Percentiles rank a stretch among this genome's conserved stretches.
phyloP scores from a whole-genome alignment of 2,888 invertebrate species.

The Smittia aterrima region DNA sequence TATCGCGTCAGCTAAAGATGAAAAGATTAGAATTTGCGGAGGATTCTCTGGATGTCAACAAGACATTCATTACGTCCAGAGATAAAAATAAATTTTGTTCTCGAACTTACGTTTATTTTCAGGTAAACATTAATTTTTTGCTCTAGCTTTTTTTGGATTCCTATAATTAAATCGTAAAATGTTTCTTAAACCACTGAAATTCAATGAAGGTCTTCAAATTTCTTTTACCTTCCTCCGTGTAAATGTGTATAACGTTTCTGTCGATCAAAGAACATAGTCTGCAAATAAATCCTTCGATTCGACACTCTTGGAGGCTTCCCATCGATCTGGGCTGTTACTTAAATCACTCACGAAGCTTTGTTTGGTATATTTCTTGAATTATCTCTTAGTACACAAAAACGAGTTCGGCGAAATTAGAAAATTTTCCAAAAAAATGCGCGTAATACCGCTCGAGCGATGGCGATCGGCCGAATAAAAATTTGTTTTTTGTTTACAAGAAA shows the following conservation, averaged over 20 bases:
- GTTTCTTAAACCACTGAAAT: not conserved
- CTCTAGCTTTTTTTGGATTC: slow-evolving; percentile 30
- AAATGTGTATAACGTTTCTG: slow-evolving; percentile 27
- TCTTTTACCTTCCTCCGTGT: slow-evolving; percentile 21
- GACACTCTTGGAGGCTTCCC: slow-evolving; percentile 6
- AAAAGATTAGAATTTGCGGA: not conserved
- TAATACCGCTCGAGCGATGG: no score
- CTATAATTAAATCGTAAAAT: not conserved
- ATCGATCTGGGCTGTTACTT: not conserved
- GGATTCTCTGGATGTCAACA: not conserved
- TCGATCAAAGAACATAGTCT: slow-evolving; percentile 18
- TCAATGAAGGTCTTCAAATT: no score
- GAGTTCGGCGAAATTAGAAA: no score
- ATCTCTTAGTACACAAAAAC: no score
- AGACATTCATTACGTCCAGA: no score
- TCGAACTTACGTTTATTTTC: slow-evolving; percentile 31
- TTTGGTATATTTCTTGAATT: not conserved
- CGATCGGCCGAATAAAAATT: no score
- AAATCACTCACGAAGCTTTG: not conserved
- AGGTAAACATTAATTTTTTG: slow-evolving; percentile 38
- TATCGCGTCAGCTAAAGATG: not conserved
- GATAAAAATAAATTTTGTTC: no score
- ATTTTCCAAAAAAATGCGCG: no score
- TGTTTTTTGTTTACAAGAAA: no score
- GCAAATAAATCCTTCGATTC: slow-evolving; percentile 31